phyloP scores from a whole-genome alignment of 1,140 invertebrate genomes.

The Oryctes rhinoceros region DNA sequence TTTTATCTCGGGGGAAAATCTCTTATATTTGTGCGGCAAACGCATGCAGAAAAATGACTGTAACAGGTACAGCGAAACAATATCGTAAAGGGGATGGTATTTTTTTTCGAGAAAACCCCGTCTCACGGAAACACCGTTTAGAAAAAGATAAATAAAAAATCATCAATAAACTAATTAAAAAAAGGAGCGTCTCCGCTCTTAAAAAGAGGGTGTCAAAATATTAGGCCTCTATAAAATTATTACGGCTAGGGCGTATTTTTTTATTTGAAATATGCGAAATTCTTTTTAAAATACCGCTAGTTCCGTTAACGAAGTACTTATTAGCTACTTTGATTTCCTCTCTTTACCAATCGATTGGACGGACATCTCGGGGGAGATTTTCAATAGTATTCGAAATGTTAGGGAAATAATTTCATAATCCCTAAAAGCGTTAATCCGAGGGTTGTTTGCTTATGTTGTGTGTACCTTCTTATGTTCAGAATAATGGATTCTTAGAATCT shows the following conservation, averaged over 20 bases:
- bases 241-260: background rate
- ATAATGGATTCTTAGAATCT: background rate
- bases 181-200: background rate
- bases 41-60: background rate
- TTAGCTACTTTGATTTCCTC: background rate
- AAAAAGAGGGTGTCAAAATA: background rate
- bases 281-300: background rate
- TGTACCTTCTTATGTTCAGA: background rate
- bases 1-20: background rate
- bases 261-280: background rate
- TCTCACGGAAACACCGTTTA: background rate
- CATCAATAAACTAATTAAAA: constrained; percentile 12
- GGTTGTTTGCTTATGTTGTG: background rate
- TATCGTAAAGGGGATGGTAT: no score
- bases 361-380: background rate
- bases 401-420: background rate
- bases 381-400: background rate
- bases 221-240: background rate
- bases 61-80: no score
- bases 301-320: background rate
- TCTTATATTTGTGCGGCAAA: background rate
- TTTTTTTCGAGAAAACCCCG: background rate
- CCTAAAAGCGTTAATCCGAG: background rate
- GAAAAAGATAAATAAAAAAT: background rate
- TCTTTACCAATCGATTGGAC: background rate